Percentiles rank a stretch among this genome's conserved stretches.
These are phyloP conservation scores for Drosophila siamana DNA, from an alignment of 2,888 invertebrate genomes.

Conservation along the genomic window DNA sequence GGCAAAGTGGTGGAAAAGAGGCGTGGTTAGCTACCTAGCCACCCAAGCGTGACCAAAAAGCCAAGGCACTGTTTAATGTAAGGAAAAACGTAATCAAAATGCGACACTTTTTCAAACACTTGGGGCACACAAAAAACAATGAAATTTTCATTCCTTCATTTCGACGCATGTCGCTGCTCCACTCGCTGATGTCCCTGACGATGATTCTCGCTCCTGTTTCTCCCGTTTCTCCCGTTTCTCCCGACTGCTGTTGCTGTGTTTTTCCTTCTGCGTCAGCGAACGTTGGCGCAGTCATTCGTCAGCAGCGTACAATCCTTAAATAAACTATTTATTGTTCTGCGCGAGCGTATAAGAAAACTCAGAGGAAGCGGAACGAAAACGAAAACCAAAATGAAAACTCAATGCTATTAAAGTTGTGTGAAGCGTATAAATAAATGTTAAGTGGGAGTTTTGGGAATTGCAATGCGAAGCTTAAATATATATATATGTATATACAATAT, in stretches of 20 bases:
- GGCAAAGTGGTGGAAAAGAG: not conserved
- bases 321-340: conserved; percentile 73
- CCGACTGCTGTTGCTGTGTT: conserved; percentile 1
- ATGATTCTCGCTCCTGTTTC: not conserved
- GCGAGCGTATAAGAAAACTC: not conserved
- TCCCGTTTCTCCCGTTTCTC: not conserved
- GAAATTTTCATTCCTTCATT: conserved; percentile 78
- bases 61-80: conserved; percentile 63
- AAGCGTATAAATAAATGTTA: conserved; percentile 57
- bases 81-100: conserved; percentile 76
- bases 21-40: conserved; percentile 26
- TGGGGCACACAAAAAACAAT: conserved; percentile 68
- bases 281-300: conserved; percentile 43
- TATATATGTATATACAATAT: conserved; percentile 9
- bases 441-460: conserved; percentile 41
- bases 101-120: conserved; percentile 78
- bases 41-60: conserved; percentile 51
- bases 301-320: conserved; percentile 57
- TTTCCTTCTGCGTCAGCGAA: conserved; percentile 6
- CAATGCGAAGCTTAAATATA: conserved; percentile 22
- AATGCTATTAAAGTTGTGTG: conserved; percentile 60
- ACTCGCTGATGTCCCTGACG: conserved; percentile 3
- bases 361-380: conserved; percentile 11
- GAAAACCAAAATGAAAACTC: conserved; percentile 11
- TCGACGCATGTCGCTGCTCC: conserved; percentile 51